Evolutionary conservation across 2,888 invertebrate species (phyloP).

Genomic region (Taphrorychus bicolor): DNA sequence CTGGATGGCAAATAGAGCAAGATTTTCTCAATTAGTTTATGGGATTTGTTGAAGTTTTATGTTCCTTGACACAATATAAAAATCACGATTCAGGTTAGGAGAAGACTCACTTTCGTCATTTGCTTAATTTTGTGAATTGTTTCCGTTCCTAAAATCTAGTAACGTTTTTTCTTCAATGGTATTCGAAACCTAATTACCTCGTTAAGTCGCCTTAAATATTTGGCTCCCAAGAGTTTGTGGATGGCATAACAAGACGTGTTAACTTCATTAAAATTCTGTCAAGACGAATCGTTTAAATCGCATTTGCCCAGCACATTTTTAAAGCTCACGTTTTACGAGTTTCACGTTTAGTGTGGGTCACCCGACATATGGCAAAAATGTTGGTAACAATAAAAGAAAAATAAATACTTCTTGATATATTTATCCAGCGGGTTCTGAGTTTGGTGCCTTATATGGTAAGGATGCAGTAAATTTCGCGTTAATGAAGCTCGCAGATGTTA

Average conservation of each 20-base stretch:
- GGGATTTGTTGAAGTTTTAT: too few species aligned
- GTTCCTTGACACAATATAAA: too few species aligned
- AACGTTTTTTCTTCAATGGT: neutral
- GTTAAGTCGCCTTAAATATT: neutral
- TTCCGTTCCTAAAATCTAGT: neutral
- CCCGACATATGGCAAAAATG: constrained; percentile 27
- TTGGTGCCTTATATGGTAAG: constrained; percentile 13
- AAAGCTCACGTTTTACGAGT: neutral
- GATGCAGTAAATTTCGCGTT: neutral
- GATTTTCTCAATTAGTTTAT: too few species aligned
- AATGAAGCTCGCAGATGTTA: neutral
- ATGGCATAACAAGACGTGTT: constrained; percentile 5
- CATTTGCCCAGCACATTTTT: constrained; percentile 20
- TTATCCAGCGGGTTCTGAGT: constrained; percentile 11
- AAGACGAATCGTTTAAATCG: constrained; percentile 18
- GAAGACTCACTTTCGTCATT: too few species aligned
- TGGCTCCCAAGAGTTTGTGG: neutral
- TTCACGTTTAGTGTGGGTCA: constrained; percentile 7
- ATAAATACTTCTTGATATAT: constrained; percentile 8
- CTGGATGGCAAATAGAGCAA: too few species aligned
- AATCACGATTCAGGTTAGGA: too few species aligned
- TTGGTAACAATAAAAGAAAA: neutral
- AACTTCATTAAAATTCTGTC: constrained; percentile 25
- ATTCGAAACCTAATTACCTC: neutral
- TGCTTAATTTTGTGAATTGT: too few species aligned